These are phyloP conservation scores for Deroplatys truncata DNA, from an alignment of 2,888 invertebrate species.

Conservation along the genomic window DNA sequence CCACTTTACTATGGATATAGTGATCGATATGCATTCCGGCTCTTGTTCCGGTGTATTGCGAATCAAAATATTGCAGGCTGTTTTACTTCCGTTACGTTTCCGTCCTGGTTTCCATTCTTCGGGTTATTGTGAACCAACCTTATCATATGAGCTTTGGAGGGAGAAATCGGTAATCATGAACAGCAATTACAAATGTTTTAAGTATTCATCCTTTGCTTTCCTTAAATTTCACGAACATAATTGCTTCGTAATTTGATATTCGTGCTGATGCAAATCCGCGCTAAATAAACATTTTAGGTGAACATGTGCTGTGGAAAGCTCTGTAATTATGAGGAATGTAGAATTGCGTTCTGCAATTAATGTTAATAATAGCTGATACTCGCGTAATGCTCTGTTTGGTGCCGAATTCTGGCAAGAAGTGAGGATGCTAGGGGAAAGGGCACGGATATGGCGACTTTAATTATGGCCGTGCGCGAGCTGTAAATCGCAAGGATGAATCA, in stretches of 20 bases:
- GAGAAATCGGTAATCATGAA: no score
- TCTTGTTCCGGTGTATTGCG: no score
- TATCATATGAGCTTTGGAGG: no score
- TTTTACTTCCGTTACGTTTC: no score
- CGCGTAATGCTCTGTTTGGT: neutral
- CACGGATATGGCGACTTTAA: slow-evolving; percentile 13
- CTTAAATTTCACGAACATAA: no score
- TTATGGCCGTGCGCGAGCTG: slow-evolving; percentile 17
- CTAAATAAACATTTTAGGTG: neutral
- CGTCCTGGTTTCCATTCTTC: no score
- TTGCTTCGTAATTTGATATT: neutral
- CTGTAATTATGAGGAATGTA: neutral
- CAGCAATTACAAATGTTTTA: no score
- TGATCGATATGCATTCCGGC: no score
- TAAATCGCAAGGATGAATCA: slow-evolving; percentile 23
- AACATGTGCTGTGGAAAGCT: neutral
- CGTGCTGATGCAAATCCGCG: neutral
- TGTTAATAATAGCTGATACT: neutral
- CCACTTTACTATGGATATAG: no score
- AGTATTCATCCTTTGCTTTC: no score
- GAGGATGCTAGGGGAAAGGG: neutral
- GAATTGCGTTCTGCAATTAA: neutral
- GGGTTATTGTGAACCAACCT: no score
- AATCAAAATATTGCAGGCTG: no score
- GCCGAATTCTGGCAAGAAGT: neutral